Evolutionary conservation across 1,140 invertebrate genomes (phyloP).

Genomic region (Campodea augens): DNA sequence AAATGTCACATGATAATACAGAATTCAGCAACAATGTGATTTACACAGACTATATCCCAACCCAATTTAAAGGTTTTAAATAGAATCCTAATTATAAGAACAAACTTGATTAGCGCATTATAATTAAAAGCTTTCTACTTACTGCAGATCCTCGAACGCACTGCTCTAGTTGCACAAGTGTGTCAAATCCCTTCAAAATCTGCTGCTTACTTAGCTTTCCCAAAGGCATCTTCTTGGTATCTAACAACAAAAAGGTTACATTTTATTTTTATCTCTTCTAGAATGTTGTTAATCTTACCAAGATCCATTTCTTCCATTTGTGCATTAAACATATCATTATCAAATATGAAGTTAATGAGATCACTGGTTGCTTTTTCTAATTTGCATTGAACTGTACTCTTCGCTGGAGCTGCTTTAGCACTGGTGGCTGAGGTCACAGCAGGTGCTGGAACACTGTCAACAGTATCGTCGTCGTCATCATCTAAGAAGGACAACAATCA

Average conservation of each 20-base stretch:
- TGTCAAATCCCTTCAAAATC: constrained; percentile 29
- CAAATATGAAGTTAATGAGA: constrained; percentile 26
- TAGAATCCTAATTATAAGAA: neutral
- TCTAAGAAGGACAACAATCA: no score
- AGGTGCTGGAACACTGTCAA: no score
- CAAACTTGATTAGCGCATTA: no score
- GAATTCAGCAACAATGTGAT: neutral
- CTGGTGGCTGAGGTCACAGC: no score
- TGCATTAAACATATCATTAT: constrained; percentile 27
- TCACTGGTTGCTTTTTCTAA: constrained; percentile 22
- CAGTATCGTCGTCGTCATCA: no score
- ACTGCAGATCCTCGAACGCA: neutral
- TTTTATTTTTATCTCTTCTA: neutral
- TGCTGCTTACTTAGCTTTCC: constrained; percentile 29
- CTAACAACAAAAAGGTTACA: constrained; percentile 13
- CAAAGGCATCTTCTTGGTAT: constrained; percentile 30
- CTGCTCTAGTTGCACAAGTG: constrained; percentile 17
- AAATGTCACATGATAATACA: neutral
- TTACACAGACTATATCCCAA: neutral
- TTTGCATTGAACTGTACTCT: no score
- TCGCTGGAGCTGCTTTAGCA: no score
- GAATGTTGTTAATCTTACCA: constrained; percentile 4
- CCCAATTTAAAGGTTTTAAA: neutral
- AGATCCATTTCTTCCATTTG: constrained; percentile 23
- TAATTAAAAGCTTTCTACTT: no score